Conservation (phyloP, 37 sponge, comb jelly and placozoan species). For the Ianthella basta region DNA sequence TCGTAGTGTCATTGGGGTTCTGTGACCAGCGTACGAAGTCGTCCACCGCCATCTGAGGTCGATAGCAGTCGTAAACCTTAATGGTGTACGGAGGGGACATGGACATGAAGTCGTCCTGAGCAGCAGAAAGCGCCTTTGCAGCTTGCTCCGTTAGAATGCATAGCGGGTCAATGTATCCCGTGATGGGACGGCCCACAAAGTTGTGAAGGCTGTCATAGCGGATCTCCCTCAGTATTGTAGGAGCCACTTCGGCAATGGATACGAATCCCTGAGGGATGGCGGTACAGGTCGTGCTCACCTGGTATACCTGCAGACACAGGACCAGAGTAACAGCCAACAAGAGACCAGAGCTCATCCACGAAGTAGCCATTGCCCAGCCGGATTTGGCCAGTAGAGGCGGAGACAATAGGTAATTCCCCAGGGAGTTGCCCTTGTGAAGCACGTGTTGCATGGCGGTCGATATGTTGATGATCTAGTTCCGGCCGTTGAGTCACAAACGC, state of each 20-base stretch:
- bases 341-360: background rate
- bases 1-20: constrained; percentile 30
- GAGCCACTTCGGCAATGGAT: constrained; percentile 3
- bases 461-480: too few species aligned
- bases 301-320: background rate
- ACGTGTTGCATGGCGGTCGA: too few species aligned
- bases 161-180: constrained; percentile 18
- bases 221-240: constrained; percentile 4
- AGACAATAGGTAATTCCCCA: too few species aligned
- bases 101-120: constrained; percentile 37
- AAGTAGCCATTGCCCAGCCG: background rate
- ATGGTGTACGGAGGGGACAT: constrained; percentile 35
- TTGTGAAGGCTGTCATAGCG: constrained; percentile 36
- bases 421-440: too few species aligned
- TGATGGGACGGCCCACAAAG: constrained; percentile 37
- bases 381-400: too few species aligned
- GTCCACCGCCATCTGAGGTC: constrained; percentile 35
- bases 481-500: too few species aligned
- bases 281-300: background rate
- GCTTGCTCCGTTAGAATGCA: constrained; percentile 35
- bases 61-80: constrained; percentile 44
- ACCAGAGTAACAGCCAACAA: background rate
- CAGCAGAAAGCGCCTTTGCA: constrained; percentile 19
- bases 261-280: constrained; percentile 25
- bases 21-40: constrained; percentile 31